Evolutionary conservation across 2,888 invertebrate species (phyloP).

Genomic region (Ashinkailepas kermadecensis): DNA sequence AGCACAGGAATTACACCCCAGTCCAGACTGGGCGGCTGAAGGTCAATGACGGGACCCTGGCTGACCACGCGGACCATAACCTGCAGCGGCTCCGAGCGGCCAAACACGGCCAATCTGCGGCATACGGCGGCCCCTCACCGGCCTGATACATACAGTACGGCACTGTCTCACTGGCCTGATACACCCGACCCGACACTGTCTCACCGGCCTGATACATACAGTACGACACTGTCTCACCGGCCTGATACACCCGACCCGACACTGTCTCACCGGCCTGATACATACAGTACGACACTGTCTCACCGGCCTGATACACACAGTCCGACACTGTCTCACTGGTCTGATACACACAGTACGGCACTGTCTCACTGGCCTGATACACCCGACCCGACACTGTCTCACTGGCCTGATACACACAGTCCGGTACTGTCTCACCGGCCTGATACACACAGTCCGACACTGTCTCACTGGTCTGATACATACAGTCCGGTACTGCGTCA

Average conservation of each 20-base stretch:
- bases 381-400: no score
- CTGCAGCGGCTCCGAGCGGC: conserved; percentile 8
- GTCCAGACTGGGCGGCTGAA: conserved; percentile 52
- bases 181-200: not conserved
- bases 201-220: not conserved
- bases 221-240: no score
- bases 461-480: no score
- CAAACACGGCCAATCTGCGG: not conserved
- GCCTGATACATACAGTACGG: not conserved
- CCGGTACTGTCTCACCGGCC: no score
- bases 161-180: not conserved
- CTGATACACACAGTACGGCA: no score
- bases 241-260: not conserved
- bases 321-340: no score
- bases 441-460: no score
- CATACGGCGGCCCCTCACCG: not conserved
- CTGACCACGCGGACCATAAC: conserved; percentile 35
- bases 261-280: not conserved
- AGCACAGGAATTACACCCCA: conserved; percentile 58
- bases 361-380: no score
- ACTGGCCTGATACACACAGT: no score
- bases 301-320: not conserved
- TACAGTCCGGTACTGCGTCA: no score
- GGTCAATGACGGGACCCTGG: conserved; percentile 59
- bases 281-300: not conserved